A percentile compares a stretch with the other conserved stretches of the same genome.
Conservation (phyloP, 1,140 invertebrate species). For the Anastrepha obliqua region DNA sequence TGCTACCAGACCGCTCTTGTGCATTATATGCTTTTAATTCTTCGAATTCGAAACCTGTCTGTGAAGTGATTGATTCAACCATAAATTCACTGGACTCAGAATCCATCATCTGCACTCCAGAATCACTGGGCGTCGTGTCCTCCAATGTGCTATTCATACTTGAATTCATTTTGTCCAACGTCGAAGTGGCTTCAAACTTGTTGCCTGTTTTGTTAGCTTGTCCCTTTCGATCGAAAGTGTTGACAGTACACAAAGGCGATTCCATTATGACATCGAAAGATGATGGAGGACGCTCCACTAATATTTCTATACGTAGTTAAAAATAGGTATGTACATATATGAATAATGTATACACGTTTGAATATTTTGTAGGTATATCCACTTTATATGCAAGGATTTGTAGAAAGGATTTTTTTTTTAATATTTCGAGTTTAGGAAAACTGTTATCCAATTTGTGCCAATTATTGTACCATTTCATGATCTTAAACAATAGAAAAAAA, state of each 20-base stretch:
- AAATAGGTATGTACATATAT: conserved; percentile 40
- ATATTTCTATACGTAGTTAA: conserved; percentile 59
- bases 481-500: conserved; percentile 42
- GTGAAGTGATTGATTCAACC: conserved; percentile 75
- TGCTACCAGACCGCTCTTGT: not conserved
- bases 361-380: conserved; percentile 57
- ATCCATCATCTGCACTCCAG: conserved; percentile 76
- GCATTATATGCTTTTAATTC: conserved; percentile 58
- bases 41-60: conserved; percentile 73
- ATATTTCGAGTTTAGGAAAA: not conserved
- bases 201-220: conserved; percentile 62
- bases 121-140: conserved; percentile 75
- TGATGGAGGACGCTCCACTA: conserved; percentile 60
- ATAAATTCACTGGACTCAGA: conserved; percentile 76
- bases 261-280: conserved; percentile 69
- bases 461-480: conserved; percentile 8
- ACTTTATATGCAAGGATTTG: conserved; percentile 37
- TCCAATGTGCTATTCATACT: conserved; percentile 71
- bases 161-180: conserved; percentile 67
- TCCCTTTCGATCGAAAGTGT: conserved; percentile 54
- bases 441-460: conserved; percentile 24
- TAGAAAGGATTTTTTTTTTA: conserved; percentile 3
- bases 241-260: conserved; percentile 64
- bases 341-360: conserved; percentile 44
- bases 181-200: conserved; percentile 33